Evolutionary conservation across 1,140 invertebrate species (phyloP), one percentile per base, ranked within the genome.

Genomic region (Campoletis sonorensis): DNA sequence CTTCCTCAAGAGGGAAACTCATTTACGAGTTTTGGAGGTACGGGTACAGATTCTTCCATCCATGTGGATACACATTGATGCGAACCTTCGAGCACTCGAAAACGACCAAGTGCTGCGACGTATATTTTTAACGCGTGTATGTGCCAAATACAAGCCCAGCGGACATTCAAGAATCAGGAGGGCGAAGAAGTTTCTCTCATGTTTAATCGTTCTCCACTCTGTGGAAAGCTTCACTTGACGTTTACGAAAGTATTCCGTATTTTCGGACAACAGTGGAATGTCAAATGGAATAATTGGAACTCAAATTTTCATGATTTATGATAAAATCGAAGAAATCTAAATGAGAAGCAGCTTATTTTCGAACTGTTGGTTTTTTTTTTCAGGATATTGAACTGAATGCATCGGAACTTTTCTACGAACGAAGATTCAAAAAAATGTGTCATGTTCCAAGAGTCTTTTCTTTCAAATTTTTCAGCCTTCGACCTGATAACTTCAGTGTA

Each of bases 21-120:
- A 51, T 77, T 77, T 77, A 77, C 54, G 27, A 77, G 18, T 30
- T 54, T 37, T 23, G 37, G 49, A 7, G 72, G 61, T 64, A n/a
- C n/a, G 61, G 23, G 21, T 27, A 64, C 23, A 21, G 1, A 3
- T 30, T 15, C 26, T 67, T 30, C 3, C 64, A 30, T 30, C 30
- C 16, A 30, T 64, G 21, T 26, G 64, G 27, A 67, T 8, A 33
- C 67, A 21, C 30, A 33, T 33, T 33, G 67, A 30, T 21, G 30
- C n/a, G 21, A 33, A 70, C 15, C 27, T 11, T 83, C 81, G 45
- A 80, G 82, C 83, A 77, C 82, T 85, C 84, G 83, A 84, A 86
- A 82, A 67, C 61, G 27, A 26, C 61, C 64, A n/a, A 30, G 64
- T 67, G 18, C 58, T 61, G n/a, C n/a, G 58, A 61, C 23, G 58